phyloP scores from a whole-genome alignment of 2,888 invertebrate genomes.

The Hypomecis atomaria region DNA sequence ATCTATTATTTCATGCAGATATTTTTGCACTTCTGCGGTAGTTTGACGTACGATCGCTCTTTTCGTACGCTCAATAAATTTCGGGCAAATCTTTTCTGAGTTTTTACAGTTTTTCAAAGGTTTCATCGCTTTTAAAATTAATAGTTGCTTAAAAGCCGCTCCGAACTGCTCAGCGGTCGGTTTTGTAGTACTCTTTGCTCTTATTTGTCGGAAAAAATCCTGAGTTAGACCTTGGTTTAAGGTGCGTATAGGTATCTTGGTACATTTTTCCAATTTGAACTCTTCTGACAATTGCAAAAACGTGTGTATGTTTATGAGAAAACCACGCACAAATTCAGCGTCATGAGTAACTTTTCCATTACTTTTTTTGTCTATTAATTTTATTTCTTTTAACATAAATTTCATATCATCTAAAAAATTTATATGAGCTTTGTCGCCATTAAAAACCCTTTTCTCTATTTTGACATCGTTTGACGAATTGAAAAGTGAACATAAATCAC shows the following conservation, averaged over 20 bases:
- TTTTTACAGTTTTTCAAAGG: constrained; percentile 7
- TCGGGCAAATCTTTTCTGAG: neutral
- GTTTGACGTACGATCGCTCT: neutral
- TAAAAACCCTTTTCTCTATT: neutral
- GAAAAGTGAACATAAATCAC: constrained; percentile 3
- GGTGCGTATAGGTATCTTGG: neutral
- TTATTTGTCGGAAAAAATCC: constrained; percentile 14
- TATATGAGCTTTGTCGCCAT: neutral
- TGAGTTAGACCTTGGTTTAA: constrained; percentile 12
- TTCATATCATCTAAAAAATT: constrained; percentile 6
- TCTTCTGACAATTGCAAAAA: constrained; percentile 3
- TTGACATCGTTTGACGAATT: constrained; percentile 10
- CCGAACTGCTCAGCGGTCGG: constrained; percentile 13
- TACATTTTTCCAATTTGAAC: neutral
- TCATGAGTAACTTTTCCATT: neutral
- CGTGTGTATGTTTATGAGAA: constrained; percentile 11
- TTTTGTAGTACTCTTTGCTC: constrained; percentile 4
- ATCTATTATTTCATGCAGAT: neutral
- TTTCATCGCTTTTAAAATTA: neutral
- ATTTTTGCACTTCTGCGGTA: neutral
- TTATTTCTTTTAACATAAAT: neutral
- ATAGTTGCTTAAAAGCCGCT: constrained; percentile 10
- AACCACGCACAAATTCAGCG: constrained; percentile 5
- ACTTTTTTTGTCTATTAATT: constrained; percentile 3
- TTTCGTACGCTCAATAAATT: constrained; percentile 1